Evolutionary conservation across 1,140 invertebrate species (phyloP).

Genomic region (Drosophila prosaltans): DNA sequence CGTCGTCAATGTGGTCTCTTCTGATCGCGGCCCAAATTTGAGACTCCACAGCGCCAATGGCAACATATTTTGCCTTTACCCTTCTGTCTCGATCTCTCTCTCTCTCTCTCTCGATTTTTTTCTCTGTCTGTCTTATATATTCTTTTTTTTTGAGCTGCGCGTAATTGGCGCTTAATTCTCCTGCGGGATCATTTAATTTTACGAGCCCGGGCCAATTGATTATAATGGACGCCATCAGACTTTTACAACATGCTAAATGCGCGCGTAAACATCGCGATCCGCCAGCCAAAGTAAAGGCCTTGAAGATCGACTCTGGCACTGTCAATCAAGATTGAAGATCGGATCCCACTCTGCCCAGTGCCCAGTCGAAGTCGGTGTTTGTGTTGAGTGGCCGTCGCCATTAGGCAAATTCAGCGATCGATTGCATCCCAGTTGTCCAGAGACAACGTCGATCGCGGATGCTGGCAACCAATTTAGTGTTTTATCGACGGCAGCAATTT

Average conservation of each 20-base stretch:
- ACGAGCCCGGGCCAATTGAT: constrained; percentile 82
- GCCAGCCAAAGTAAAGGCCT: constrained; percentile 2
- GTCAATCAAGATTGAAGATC: constrained; percentile 70
- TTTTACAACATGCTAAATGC: constrained; percentile 83
- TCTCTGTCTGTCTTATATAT: constrained; percentile 34
- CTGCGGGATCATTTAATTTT: constrained; percentile 83
- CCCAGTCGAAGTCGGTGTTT: constrained; percentile 52
- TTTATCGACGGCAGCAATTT: constrained; percentile 81
- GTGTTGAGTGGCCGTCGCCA: constrained; percentile 80
- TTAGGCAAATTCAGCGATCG: constrained; percentile 81
- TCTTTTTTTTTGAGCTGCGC: constrained; percentile 37
- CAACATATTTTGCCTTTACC: constrained; percentile 39
- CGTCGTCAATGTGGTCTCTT: not conserved
- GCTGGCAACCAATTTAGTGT: constrained; percentile 69
- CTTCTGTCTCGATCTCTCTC: not conserved
- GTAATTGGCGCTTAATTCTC: constrained; percentile 83
- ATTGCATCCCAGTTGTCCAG: constrained; percentile 48
- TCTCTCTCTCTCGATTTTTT: constrained; percentile 27
- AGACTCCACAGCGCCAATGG: constrained; percentile 66
- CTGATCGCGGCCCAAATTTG: constrained; percentile 71
- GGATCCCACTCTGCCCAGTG: constrained; percentile 2
- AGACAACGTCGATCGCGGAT: constrained; percentile 53
- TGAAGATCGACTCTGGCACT: constrained; percentile 40
- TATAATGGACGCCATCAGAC: constrained; percentile 83
- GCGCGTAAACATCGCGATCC: constrained; percentile 76